These are phyloP conservation scores for Microchrysa polita DNA, from an alignment of 2,888 invertebrate genomes.

Conservation along the genomic window DNA sequence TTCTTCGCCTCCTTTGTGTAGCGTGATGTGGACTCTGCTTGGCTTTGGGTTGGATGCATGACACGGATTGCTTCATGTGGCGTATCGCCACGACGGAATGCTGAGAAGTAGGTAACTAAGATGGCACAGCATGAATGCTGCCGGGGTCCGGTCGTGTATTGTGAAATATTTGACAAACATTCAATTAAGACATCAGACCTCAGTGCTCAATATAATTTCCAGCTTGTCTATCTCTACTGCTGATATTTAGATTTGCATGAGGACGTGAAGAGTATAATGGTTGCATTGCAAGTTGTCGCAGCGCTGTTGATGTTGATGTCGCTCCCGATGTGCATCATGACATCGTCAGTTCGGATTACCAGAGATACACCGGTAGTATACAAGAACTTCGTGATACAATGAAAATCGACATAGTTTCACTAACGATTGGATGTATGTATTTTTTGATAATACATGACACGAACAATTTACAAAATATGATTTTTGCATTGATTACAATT, in stretches of 20 bases:
- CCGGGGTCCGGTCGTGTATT: neutral
- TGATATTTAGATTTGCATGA: constrained; percentile 5
- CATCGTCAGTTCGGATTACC: constrained; percentile 1
- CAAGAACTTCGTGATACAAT: constrained; percentile 8
- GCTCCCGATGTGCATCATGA: neutral
- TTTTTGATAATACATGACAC: constrained; percentile 17
- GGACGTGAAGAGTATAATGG: neutral
- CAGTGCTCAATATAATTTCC: constrained; percentile 5
- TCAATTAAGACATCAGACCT: constrained; percentile 9
- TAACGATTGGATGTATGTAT: constrained; percentile 20
- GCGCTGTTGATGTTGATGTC: too few species aligned
- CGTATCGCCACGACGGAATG: constrained; percentile 9
- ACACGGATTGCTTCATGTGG: neutral
- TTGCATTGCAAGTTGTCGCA: neutral
- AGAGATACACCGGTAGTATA: constrained; percentile 3
- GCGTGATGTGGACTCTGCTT: too few species aligned
- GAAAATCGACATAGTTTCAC: constrained; percentile 11
- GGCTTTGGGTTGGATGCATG: neutral
- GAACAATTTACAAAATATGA: constrained; percentile 21
- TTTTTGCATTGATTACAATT: neutral
- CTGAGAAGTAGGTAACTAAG: constrained; percentile 6
- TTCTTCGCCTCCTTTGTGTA: too few species aligned
- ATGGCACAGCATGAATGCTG: constrained; percentile 7
- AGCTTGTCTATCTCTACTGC: neutral
- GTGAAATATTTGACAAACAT: constrained; percentile 11